These are phyloP conservation scores for Strix occidentalis DNA, from an alignment of 2,797 vertebrate species.

Conservation along the genomic window DNA sequence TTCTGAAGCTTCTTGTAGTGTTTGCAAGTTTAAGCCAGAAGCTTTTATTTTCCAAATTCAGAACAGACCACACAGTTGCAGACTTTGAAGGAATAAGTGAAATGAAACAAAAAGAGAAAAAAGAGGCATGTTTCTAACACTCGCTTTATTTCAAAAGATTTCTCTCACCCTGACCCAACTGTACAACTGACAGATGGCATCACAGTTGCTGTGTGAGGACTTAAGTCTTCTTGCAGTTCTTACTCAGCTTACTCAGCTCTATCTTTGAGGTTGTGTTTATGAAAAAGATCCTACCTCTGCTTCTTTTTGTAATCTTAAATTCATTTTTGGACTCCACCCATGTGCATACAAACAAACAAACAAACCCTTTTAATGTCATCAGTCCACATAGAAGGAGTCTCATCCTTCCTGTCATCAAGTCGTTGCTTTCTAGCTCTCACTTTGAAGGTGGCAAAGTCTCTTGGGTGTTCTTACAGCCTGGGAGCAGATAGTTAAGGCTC, in stretches of 20 bases:
- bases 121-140: not conserved
- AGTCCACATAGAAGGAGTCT: not conserved
- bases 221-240: not conserved
- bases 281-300: not conserved
- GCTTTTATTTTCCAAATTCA: not conserved
- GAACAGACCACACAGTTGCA: not conserved
- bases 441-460: not conserved
- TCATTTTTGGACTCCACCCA: not conserved
- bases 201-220: not conserved
- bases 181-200: not conserved
- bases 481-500: not conserved
- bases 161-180: not conserved
- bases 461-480: not conserved
- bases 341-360: not conserved
- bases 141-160: not conserved
- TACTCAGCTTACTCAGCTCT: not conserved
- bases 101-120: not conserved
- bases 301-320: not conserved
- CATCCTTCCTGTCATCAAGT: not conserved
- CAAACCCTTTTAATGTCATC: not conserved
- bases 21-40: not conserved
- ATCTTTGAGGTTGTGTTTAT: not conserved
- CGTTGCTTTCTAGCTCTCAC: not conserved
- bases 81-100: not conserved
- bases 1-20: not conserved